A percentile compares a stretch with the other conserved stretches of the same genome.
Evolutionary conservation across 2,113 vertebrate species (phyloP).

Genomic region (Sialia sialis): DNA sequence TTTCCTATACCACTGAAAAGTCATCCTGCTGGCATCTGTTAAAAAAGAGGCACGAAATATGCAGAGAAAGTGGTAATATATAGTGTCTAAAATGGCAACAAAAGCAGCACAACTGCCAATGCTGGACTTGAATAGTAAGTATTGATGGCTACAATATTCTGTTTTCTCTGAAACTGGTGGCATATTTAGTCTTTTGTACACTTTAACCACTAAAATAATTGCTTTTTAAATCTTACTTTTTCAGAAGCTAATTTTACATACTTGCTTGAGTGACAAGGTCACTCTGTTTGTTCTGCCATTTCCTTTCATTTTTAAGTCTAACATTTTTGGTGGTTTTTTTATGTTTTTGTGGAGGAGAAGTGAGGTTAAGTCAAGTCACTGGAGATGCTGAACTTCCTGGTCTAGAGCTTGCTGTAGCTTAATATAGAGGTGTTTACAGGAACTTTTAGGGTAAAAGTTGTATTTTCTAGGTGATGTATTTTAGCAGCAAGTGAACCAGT

Average conservation of each 20-base stretch:
- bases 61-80: background rate
- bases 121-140: background rate
- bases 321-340: background rate
- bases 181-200: background rate
- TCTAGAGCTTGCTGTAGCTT: background rate
- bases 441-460: background rate
- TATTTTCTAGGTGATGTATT: background rate
- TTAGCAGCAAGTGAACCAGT: background rate
- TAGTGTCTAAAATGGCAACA: background rate
- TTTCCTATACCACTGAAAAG: background rate
- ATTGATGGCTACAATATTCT: background rate
- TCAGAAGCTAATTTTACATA: background rate
- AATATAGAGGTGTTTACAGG: background rate
- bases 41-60: background rate
- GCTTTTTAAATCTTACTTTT: background rate
- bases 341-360: background rate
- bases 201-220: background rate
- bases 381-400: constrained; percentile 25
- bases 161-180: background rate
- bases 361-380: constrained; percentile 30
- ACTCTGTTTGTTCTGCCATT: background rate
- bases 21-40: background rate
- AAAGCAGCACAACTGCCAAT: constrained; percentile 15
- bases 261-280: background rate
- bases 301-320: background rate